A percentile compares a stretch with the other conserved stretches of the same genome.
phyloP scores from a whole-genome alignment of 2,888 invertebrate genomes.

The Patella ulyssiponensis region DNA sequence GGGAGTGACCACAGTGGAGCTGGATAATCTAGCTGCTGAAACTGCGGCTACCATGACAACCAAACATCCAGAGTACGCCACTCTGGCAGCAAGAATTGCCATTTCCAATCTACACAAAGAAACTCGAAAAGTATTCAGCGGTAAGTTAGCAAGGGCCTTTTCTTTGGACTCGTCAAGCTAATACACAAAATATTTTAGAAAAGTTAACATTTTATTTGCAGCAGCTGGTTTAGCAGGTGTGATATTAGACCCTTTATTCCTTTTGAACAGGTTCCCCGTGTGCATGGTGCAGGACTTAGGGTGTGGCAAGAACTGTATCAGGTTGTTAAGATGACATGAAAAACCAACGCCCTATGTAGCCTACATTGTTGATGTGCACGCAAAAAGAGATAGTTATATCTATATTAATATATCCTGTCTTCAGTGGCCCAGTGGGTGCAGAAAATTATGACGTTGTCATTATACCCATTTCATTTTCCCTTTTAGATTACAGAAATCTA shows the following conservation, averaged over 20 bases:
- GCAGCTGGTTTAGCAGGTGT: not conserved
- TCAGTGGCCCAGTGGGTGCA: too few relatives aligned
- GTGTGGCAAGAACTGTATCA: too few relatives aligned
- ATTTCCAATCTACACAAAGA: constrained; percentile 98
- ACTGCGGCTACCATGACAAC: constrained; percentile 99
- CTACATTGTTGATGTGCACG: too few relatives aligned
- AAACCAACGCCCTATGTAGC: too few relatives aligned
- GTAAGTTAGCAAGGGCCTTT: constrained; percentile 45
- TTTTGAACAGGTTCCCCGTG: not conserved
- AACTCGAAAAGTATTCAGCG: constrained; percentile 89
- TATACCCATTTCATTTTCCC: too few relatives aligned
- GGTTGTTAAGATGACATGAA: too few relatives aligned
- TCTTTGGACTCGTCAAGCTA: not conserved
- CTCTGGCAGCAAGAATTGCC: constrained; percentile 83
- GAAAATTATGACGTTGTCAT: too few relatives aligned
- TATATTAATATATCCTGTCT: too few relatives aligned
- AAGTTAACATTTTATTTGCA: not conserved
- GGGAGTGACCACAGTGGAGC: constrained; percentile 95
- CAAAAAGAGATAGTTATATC: too few relatives aligned
- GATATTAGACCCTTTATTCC: not conserved
- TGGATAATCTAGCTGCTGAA: constrained; percentile 98
- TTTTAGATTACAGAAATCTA: too few relatives aligned
- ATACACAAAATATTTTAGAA: not conserved
- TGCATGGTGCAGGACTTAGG: too few relatives aligned
- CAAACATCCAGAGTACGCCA: constrained; percentile 94